phyloP scores from a whole-genome alignment of 2,888 invertebrate species.

The Crematogaster levior region DNA sequence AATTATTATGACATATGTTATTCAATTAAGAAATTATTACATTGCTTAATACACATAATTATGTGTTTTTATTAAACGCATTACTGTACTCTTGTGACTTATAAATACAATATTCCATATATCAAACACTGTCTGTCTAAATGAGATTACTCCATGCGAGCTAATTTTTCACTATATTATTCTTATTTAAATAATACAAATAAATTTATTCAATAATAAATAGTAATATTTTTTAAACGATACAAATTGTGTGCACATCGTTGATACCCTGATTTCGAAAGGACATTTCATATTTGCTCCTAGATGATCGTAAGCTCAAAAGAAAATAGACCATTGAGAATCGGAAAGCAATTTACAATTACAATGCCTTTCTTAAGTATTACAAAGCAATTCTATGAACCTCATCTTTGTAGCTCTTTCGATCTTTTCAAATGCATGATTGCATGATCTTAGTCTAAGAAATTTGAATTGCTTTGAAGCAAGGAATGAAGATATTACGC shows the following conservation, averaged over 20 bases:
- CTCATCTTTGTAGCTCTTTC: conserved; percentile 4
- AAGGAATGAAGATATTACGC: neutral
- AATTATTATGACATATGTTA: neutral
- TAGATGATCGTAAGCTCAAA: conserved; percentile 2
- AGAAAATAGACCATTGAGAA: conserved; percentile 3
- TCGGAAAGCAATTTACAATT: conserved; percentile 48
- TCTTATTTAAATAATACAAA: neutral
- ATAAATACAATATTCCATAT: neutral
- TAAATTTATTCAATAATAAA: neutral
- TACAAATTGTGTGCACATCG: conserved; percentile 16
- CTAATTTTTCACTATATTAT: neutral
- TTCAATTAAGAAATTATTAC: neutral
- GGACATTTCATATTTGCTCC: conserved; percentile 27
- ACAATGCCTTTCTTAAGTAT: conserved; percentile 37
- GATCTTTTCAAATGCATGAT: conserved; percentile 34
- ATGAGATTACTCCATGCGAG: neutral
- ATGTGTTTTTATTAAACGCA: neutral
- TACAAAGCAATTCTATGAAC: conserved; percentile 29
- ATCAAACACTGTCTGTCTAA: neutral
- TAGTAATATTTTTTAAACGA: neutral
- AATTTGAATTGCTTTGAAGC: conserved; percentile 16
- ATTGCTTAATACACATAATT: neutral
- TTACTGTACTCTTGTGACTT: neutral
- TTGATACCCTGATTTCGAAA: neutral
- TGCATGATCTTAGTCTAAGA: neutral